Conservation (phyloP, 2,113 vertebrate genomes). For the Otus sunia region DNA sequence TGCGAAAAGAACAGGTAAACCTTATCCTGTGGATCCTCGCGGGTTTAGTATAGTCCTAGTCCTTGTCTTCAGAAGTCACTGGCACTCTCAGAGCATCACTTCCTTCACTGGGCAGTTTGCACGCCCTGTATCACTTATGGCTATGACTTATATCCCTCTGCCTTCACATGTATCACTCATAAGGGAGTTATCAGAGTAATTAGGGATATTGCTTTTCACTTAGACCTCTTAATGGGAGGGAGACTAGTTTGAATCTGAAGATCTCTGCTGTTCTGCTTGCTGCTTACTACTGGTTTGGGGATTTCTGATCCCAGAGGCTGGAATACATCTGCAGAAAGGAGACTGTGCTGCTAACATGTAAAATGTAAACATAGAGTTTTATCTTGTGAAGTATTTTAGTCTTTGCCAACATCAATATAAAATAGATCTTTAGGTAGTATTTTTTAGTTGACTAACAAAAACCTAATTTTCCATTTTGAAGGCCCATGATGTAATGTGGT, state of each 20-base stretch:
- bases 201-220: not conserved
- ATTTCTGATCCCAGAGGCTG: not conserved
- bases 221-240: not conserved
- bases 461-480: not conserved
- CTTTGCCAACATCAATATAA: not conserved
- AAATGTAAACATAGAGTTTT: not conserved
- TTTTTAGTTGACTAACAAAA: not conserved
- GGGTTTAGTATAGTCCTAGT: not conserved
- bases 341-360: not conserved
- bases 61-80: not conserved
- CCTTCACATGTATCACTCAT: fast-evolving
- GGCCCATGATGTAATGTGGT: not conserved
- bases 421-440: not conserved
- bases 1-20: not conserved
- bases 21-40: not conserved
- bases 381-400: not conserved
- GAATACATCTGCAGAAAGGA: not conserved
- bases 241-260: not conserved
- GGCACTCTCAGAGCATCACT: not conserved
- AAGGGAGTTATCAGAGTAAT: not conserved
- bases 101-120: not conserved
- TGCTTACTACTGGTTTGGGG: not conserved
- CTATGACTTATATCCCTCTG: not conserved
- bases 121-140: not conserved
- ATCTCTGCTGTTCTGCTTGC: not conserved